Percentiles rank a stretch among this genome's conserved stretches.
Conservation (phyloP, 2,797 vertebrate genomes). For the Sebastes minor region DNA sequence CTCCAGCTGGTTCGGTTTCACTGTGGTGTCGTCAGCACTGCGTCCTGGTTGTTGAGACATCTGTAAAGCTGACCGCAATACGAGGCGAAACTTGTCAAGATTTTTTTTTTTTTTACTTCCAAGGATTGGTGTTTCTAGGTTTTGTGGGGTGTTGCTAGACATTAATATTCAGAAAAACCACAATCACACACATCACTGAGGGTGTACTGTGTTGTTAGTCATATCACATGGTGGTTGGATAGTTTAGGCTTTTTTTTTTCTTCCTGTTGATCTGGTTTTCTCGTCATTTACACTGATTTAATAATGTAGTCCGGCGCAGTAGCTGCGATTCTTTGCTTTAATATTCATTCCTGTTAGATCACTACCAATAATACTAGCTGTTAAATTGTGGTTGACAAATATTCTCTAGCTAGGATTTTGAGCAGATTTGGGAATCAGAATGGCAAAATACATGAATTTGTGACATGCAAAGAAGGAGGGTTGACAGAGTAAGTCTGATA, state of each 20-base stretch:
- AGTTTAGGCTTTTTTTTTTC: conserved; percentile 62
- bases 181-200: conserved; percentile 70
- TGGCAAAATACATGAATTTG: conserved; percentile 18
- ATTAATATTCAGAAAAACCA: conserved; percentile 69
- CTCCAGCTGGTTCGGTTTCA: conserved; percentile 46
- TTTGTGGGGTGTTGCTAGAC: conserved; percentile 77
- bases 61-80: conserved; percentile 16
- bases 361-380: conserved; percentile 72
- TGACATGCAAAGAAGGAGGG: conserved; percentile 36
- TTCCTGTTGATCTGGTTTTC: conserved; percentile 75
- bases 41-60: conserved; percentile 20
- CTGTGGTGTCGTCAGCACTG: conserved; percentile 32
- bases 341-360: conserved; percentile 79
- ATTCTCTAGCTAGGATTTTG: conserved; percentile 64
- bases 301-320: conserved; percentile 75
- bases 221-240: conserved; percentile 73
- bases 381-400: conserved; percentile 65
- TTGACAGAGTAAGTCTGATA: conserved; percentile 40
- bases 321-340: conserved; percentile 72
- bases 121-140: conserved; percentile 75
- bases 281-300: conserved; percentile 77
- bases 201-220: conserved; percentile 70
- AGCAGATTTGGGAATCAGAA: conserved; percentile 53
- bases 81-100: conserved; percentile 59
- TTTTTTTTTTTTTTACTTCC: conserved; percentile 52